Evolutionary conservation across 2,888 invertebrate genomes (phyloP).

Genomic region (Synanthedon myopaeformis): DNA sequence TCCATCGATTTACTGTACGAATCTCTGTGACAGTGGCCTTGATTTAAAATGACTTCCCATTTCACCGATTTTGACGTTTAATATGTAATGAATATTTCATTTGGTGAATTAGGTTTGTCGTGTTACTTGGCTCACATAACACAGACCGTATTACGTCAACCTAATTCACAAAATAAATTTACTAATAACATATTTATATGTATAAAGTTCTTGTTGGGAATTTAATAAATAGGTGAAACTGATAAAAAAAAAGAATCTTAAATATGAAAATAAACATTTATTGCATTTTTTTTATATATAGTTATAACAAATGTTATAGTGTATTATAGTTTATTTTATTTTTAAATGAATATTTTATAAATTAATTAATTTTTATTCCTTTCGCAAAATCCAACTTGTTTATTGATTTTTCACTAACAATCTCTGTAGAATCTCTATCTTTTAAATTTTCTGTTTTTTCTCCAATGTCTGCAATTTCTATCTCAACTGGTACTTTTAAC

Average conservation of each 20-base stretch:
- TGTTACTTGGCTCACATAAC: neutral
- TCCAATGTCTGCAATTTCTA: conserved; percentile 19
- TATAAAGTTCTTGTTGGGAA: no score
- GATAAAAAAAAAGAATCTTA: no score
- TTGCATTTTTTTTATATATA: no score
- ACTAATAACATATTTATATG: no score
- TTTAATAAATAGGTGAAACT: no score
- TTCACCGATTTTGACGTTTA: neutral
- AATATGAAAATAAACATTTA: no score
- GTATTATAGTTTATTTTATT: no score
- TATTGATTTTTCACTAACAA: neutral
- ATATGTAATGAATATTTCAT: neutral
- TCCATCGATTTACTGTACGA: conserved; percentile 5
- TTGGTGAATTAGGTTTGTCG: neutral
- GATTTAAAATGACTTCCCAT: conserved; percentile 10
- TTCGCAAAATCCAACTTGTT: neutral
- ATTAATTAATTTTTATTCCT: no score
- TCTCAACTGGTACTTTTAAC: conserved; percentile 37
- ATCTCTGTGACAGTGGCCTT: conserved; percentile 5
- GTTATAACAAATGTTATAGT: no score
- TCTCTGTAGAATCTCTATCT: neutral
- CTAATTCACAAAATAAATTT: no score
- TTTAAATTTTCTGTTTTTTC: neutral
- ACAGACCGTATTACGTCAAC: neutral
- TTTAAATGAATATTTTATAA: no score